Base-by-base conservation (phyloP, 2,113 vertebrate species). In the Epinephelus fuscoguttatus region DNA sequence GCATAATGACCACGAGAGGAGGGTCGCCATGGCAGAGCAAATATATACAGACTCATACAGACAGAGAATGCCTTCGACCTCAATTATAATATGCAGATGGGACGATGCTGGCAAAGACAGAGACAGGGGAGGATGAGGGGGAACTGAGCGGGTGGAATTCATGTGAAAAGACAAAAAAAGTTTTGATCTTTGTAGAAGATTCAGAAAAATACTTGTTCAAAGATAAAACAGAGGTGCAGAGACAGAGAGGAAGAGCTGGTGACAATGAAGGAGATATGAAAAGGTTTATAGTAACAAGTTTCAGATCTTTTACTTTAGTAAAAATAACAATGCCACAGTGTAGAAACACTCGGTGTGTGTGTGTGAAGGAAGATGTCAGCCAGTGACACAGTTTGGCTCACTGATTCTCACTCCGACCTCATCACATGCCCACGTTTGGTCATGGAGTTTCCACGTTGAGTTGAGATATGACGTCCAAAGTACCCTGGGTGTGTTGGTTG, bases 71-170 rank as follows among this genome's bases (percentile, higher is more conserved):
- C 59, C 63, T 17, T 73, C 70, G 33, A 78, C 84, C 80, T 89
- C 84, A 78, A 86, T 89, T 84, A 81, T 78, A 62, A 78, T 75
- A 86, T 84, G 77, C 30, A 86, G 87, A 89, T 86, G 47, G 62
- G n/a, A 77, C 21, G 3, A 56, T 4, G 42, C 25, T 4, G 60
- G 37, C 25, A 55, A 30, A 11, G 70, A 70, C 17, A 4, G 57
- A 62, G 27, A 40, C 17, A 7, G 53, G 45, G 59, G 52, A 37
- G 0, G 68, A 57, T n/a, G 47, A 6, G 25, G 17, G 25, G 18
- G 42, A 14, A 13, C 1, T 0, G 14, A 33, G 59, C 18, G 53
- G 64, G 27, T 2, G 77, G 61, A 62, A 9, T 62, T 7, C 2
- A 59, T 47, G 60, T 21, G n/a, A 23, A 17, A 7, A 76, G 30